Conservation (phyloP, 1,140 invertebrate genomes). For the Araneus ventricosus region DNA sequence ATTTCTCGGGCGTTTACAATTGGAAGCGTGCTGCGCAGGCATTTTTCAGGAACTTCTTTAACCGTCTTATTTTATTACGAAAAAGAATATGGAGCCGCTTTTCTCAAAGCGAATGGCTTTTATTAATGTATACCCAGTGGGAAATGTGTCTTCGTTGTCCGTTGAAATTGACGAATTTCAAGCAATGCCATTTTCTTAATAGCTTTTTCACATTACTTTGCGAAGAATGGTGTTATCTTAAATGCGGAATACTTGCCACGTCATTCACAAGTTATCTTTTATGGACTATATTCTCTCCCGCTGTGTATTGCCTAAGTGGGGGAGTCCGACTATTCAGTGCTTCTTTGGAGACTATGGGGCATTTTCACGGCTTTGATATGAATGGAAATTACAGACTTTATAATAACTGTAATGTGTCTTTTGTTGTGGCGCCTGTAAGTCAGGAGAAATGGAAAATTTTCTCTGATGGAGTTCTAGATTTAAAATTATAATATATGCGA, state of each 20-base stretch:
- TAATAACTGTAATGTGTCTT: background rate
- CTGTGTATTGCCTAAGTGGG: background rate
- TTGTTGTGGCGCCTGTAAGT: background rate
- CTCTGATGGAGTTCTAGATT: background rate
- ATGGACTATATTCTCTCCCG: background rate
- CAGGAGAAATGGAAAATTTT: background rate
- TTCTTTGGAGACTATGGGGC: background rate
- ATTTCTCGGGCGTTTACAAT: conserved; percentile 36
- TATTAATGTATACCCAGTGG: background rate
- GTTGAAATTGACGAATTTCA: background rate
- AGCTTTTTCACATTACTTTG: conserved; percentile 13
- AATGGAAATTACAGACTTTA: background rate
- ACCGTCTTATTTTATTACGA: conserved; percentile 4
- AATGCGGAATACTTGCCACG: background rate
- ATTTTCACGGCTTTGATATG: background rate
- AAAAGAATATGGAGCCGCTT: conserved; percentile 40
- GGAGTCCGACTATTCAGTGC: background rate
- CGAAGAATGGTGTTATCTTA: background rate
- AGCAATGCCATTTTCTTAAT: conserved; percentile 31
- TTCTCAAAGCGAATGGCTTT: conserved; percentile 9
- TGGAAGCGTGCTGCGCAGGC: conserved; percentile 20
- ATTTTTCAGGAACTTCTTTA: conserved; percentile 56
- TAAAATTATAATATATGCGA: no score
- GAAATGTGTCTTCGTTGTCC: background rate
- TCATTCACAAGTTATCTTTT: background rate